These are phyloP conservation scores for Mnemiopsis leidyi DNA, from an alignment of 37 sponge, comb jelly and placozoan species.

Conservation along the genomic window DNA sequence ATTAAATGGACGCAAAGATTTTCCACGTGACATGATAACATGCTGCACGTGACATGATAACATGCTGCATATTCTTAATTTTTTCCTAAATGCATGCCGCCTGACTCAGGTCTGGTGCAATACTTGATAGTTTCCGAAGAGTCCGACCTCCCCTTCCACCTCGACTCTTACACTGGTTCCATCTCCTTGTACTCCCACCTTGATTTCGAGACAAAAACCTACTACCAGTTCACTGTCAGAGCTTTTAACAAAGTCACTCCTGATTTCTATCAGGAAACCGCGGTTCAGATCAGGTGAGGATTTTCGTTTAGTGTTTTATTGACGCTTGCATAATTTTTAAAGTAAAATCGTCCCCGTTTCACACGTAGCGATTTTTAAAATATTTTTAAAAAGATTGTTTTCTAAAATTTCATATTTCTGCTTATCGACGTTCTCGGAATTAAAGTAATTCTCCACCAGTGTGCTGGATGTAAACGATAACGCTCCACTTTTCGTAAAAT, in stretches of 20 bases:
- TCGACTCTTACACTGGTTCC: conserved; percentile 7
- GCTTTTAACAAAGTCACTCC: conserved; percentile 10
- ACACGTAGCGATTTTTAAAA: background rate
- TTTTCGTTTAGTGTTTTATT: background rate
- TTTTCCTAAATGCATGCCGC: too few relatives aligned
- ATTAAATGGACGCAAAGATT: too few relatives aligned
- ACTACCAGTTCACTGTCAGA: background rate
- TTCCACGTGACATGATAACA: too few relatives aligned
- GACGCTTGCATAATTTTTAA: background rate
- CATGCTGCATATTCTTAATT: too few relatives aligned
- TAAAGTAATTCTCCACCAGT: background rate
- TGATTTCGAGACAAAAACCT: conserved; percentile 25
- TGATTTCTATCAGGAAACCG: background rate
- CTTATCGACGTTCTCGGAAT: too few relatives aligned
- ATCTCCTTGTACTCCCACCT: background rate
- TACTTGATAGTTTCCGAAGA: conserved; percentile 1
- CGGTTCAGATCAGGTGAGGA: conserved; percentile 23
- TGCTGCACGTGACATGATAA: too few relatives aligned
- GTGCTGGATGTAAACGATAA: conserved; percentile 39
- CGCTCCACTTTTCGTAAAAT: background rate
- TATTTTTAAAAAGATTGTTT: background rate
- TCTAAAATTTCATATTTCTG: background rate
- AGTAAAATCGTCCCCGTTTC: background rate
- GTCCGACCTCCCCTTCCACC: background rate
- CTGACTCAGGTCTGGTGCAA: background rate